Percentiles rank a stretch among this genome's conserved stretches.
phyloP scores from a whole-genome alignment of 1,140 invertebrate species.

The Pentalonia nigronervosa region DNA sequence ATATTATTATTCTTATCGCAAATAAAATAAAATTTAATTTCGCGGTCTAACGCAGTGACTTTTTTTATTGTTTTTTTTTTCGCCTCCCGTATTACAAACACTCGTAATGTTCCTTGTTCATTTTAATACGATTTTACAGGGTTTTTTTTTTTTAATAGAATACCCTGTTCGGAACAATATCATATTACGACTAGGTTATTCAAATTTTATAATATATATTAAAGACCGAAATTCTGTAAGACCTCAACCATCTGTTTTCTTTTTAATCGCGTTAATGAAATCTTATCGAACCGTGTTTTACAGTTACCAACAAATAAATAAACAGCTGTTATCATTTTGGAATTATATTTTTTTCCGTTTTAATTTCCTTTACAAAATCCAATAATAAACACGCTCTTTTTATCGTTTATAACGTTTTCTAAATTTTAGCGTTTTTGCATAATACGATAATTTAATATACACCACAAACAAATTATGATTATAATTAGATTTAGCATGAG shows the following conservation, averaged over 20 bases:
- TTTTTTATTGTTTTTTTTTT: slow-evolving; percentile 10
- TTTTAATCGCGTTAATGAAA: neutral
- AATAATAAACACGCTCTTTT: neutral
- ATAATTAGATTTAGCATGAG: neutral
- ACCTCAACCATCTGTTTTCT: neutral
- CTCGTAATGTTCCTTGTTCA: neutral
- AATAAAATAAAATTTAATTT: slow-evolving; percentile 13
- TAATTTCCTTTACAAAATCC: neutral
- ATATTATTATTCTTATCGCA: slow-evolving; percentile 8
- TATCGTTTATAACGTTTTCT: neutral
- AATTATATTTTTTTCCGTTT: neutral
- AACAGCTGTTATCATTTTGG: neutral
- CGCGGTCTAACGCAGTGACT: neutral
- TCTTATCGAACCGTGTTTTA: neutral
- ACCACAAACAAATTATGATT: neutral
- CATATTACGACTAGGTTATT: neutral
- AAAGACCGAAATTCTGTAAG: neutral
- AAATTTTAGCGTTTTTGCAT: neutral
- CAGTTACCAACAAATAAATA: neutral
- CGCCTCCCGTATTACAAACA: neutral
- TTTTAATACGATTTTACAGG: neutral
- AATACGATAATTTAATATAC: neutral
- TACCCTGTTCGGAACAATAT: neutral
- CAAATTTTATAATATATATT: neutral
- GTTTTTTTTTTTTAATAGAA: neutral